A percentile compares a stretch with the other conserved stretches of the same genome.
These are phyloP conservation scores for Hylia prasina DNA, from an alignment of 2,113 vertebrate genomes.

Conservation along the genomic window DNA sequence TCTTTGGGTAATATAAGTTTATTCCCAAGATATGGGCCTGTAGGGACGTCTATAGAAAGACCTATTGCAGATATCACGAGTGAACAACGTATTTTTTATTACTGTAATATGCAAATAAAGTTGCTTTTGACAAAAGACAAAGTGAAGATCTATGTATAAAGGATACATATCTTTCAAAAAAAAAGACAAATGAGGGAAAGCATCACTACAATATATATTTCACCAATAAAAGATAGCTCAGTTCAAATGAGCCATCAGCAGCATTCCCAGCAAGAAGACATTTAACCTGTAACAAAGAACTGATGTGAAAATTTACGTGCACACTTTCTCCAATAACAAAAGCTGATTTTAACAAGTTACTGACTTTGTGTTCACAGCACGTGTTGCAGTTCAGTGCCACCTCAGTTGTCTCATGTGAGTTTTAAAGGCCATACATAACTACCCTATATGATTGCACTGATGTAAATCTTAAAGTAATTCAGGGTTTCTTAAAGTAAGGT, in stretches of 20 bases:
- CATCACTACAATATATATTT: neutral
- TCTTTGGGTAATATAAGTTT: neutral
- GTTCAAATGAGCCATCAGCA: neutral
- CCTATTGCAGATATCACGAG: slow-evolving; percentile 13
- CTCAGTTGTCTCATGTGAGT: neutral
- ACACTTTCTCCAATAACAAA: neutral
- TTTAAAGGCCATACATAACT: neutral
- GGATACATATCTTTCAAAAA: neutral
- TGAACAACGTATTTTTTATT: slow-evolving; percentile 35
- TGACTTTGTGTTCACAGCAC: neutral
- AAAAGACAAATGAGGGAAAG: neutral
- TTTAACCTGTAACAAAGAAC: neutral
- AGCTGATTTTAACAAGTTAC: neutral
- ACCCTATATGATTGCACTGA: neutral
- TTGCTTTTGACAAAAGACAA: neutral
- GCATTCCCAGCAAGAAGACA: neutral
- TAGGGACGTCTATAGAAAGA: neutral
- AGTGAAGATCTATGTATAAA: neutral
- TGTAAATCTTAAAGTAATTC: neutral
- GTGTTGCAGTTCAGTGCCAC: neutral
- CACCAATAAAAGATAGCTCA: neutral
- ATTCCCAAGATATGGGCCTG: neutral
- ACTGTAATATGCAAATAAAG: slow-evolving; percentile 25
- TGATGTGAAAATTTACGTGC: neutral
- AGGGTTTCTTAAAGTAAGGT: neutral